These are phyloP conservation scores for Archips xylosteana DNA, from an alignment of 2,888 invertebrate genomes.

Conservation along the genomic window DNA sequence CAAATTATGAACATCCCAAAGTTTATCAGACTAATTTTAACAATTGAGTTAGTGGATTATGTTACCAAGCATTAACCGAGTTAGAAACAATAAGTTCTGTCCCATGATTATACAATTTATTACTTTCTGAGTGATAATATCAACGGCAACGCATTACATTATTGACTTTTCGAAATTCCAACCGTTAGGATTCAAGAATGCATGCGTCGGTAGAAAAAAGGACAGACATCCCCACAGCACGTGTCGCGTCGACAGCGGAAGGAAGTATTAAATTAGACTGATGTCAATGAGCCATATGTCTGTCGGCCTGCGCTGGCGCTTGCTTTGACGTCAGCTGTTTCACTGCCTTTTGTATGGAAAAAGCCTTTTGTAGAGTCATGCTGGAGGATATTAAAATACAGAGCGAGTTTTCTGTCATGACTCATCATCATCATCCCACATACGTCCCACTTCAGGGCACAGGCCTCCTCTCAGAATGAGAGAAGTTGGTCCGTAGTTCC, in stretches of 20 bases:
- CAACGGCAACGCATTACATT: not conserved
- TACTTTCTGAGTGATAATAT: no score
- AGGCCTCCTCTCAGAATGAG: no score
- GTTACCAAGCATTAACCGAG: no score
- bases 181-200: not conserved
- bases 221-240: conserved; percentile 56
- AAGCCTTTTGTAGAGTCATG: not conserved
- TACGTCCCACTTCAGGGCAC: no score
- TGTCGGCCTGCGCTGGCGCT: not conserved
- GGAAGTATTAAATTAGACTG: conserved; percentile 63
- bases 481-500: no score
- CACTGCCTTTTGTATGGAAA: not conserved
- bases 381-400: not conserved
- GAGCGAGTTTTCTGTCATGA: not conserved
- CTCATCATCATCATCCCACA: no score
- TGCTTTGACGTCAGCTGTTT: conserved; percentile 14
- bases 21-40: no score
- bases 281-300: conserved; percentile 55
- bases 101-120: no score
- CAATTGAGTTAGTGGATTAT: no score
- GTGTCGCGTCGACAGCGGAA: conserved; percentile 63
- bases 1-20: no score
- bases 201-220: conserved; percentile 21
- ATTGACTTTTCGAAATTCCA: not conserved
- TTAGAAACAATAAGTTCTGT: no score